Evolutionary conservation across 1,140 invertebrate species (phyloP).

Genomic region (Planococcus citri): DNA sequence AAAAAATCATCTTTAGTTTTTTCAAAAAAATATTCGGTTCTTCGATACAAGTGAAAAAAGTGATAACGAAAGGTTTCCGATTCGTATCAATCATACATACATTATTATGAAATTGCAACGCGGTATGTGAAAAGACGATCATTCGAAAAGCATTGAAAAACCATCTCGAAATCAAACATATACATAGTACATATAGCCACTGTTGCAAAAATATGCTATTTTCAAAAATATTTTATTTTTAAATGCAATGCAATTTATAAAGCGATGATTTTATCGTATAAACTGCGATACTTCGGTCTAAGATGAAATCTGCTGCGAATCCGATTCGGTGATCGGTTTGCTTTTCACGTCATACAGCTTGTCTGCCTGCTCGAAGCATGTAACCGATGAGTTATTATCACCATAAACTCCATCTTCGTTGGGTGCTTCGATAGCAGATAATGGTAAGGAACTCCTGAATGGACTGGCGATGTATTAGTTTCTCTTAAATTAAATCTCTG

Average conservation of each 20-base stretch:
- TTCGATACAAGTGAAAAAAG: neutral
- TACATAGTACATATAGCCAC: neutral
- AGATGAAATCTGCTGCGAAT: neutral
- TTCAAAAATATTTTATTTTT: neutral
- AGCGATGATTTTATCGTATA: neutral
- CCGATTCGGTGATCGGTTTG: neutral
- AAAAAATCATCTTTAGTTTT: neutral
- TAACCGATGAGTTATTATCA: neutral
- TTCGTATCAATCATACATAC: too few species aligned
- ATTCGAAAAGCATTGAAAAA: neutral
- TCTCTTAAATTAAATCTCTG: neutral
- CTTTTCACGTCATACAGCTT: neutral
- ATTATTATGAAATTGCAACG: neutral
- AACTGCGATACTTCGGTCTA: neutral
- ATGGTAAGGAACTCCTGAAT: neutral
- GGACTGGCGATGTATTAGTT: neutral
- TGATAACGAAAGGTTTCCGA: too few species aligned
- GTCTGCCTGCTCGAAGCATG: neutral
- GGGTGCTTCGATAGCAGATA: neutral
- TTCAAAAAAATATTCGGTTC: neutral
- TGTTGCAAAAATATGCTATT: too few species aligned
- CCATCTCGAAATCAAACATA: neutral
- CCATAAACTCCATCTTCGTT: neutral
- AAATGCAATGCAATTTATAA: slow-evolving; percentile 8
- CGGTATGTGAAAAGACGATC: neutral